Evolutionary conservation across 2,797 vertebrate species (phyloP), one percentile per base, ranked within the genome.

Genomic region (Pyrrhura leucotis): DNA sequence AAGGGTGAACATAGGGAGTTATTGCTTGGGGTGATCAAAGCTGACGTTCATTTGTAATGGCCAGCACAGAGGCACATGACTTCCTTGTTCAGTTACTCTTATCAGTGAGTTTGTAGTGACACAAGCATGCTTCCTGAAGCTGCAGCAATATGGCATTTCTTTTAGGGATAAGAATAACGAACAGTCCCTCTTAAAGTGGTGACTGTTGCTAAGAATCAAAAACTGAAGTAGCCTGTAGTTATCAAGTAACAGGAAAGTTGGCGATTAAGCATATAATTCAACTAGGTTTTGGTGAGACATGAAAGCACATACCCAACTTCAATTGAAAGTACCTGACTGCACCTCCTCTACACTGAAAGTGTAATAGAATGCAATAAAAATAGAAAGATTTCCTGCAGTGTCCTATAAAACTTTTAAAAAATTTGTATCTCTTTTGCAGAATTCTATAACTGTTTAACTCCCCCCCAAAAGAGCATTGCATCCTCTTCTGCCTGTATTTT

Each of bases 401-500:
- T n/a, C 44, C 8, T 72, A 39, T 7, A 81, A 81, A 91, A 51
- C 0, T 25, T 50, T 48, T 12, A 14, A 33, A 69, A 75, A 0
- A 51, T 45, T 48, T 61, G 8, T 20, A 81, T 78, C 11, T 2
- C 11, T 84, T 68, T 62, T 78, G 44, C 59, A 92, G 76, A 81
- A 88, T 75, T 72, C 45, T 72, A 2, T 68, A 62, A n/a, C 29
- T 54, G 35, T 58, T 86, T 75, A 35, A 25, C 33, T 23, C n/a
- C 14, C n/a, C 31, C n/a, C 7, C 22, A 10, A 33, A 86, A 50
- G 7, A 69, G 6, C 44, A 40, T 33, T n/a, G 3, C 53, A 83
- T 93, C 68, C 61, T 85, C 42, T 40, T 68, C 19, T 61, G n/a
- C 63, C 83, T 86, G 67, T 88, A 85, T 95, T 85, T 96, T 93